Evolutionary conservation across 2,797 vertebrate genomes (phyloP), one percentile per base, ranked within the genome.

Genomic region (Rhincodon typus): DNA sequence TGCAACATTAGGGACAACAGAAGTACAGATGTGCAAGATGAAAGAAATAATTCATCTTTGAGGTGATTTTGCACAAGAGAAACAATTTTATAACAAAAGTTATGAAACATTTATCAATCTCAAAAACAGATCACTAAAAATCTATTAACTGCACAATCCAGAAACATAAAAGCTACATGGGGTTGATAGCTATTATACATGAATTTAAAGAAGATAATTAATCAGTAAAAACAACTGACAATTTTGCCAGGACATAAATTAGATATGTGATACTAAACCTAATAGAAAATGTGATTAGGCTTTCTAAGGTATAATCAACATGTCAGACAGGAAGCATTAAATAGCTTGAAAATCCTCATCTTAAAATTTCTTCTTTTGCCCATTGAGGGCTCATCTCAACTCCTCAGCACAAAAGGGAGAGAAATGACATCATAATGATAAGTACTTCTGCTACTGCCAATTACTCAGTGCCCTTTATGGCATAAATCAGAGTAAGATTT

Each of bases 381-480:
- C 42, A 95, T 21, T 42, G 93, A 13, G 3, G 50, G 67, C n/a
- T 57, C 67, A 42, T 50, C 69, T 46, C 42, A 46, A 72, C 38
- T 74, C 69, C 53, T 72, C 69, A 53, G 70, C 15, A 95, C 46
- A 95, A 94, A 53, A 57, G 62, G 19, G 15, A 50, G 0, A 53
- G 53, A 74, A 77, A 34, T n/a, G 42, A 15, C 27, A 74, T 46
- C 70, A 72, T 72, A 74, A 30, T 95, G 4, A 95, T 46, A 95
- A 72, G 46, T 77, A 72, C 30, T 74, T 77, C 69, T 74, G 94
- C 42, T 53, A 74, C 38, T 95, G 94, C 27, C 94, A 95, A 95
- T 95, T 46, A 95, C 69, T 95, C 94, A 72, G 53, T 77, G 70
- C 67, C 94, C 94, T 95, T 95, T 27, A 30, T 30, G n/a, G 15